Conservation (phyloP, 1,140 invertebrate genomes). For the Pogonognathellus flavescens region DNA sequence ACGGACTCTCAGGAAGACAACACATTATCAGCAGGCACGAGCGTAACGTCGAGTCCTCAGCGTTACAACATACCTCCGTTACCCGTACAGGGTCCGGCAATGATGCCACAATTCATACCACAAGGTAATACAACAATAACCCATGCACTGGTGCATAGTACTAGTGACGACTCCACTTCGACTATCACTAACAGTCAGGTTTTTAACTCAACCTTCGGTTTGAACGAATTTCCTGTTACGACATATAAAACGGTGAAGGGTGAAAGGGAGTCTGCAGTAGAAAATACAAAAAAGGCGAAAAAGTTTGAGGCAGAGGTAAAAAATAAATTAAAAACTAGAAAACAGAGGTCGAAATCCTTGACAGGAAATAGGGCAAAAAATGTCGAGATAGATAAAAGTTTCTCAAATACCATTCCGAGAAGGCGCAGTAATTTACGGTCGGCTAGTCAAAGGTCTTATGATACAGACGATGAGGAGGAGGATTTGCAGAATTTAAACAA, state of each 20-base stretch:
- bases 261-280: conserved; percentile 5
- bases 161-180: conserved; percentile 33
- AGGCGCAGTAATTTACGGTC: conserved; percentile 6
- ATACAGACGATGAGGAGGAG: conserved; percentile 44
- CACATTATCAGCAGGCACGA: conserved; percentile 68
- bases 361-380: conserved; percentile 53
- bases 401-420: conserved; percentile 53
- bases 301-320: conserved; percentile 10
- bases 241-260: conserved; percentile 58
- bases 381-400: conserved; percentile 34
- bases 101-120: conserved; percentile 20
- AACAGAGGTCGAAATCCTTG: conserved; percentile 57
- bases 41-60: conserved; percentile 68
- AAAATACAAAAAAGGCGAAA: not conserved
- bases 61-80: conserved; percentile 57
- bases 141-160: conserved; percentile 40
- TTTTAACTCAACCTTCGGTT: conserved; percentile 54
- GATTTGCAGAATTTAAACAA: conserved; percentile 47
- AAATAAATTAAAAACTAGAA: conserved; percentile 52
- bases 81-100: conserved; percentile 55
- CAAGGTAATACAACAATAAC: conserved; percentile 47
- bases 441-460: conserved; percentile 40
- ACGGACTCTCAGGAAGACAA: conserved; percentile 61
- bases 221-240: conserved; percentile 64
- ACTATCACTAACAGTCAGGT: conserved; percentile 42